Conservation (phyloP, 2,113 vertebrate genomes). For the Proteles cristata region DNA sequence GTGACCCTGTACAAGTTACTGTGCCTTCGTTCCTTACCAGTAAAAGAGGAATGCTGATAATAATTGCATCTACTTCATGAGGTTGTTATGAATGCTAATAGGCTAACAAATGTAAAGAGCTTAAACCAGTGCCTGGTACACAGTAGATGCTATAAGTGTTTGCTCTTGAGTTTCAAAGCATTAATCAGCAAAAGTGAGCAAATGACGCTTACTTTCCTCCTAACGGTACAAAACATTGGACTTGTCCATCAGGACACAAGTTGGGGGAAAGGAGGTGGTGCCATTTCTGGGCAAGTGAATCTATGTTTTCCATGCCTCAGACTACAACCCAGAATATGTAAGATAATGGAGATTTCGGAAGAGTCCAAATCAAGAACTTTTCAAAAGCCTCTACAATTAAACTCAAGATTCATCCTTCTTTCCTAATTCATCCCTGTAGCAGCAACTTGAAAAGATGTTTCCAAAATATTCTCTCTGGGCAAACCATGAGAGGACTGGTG, state of each 20-base stretch:
- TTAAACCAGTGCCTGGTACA: neutral
- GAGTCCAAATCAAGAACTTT: neutral
- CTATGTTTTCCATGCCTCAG: neutral
- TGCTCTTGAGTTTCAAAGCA: conserved; percentile 15
- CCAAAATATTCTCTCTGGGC: neutral
- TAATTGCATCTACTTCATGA: neutral
- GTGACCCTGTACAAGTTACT: neutral
- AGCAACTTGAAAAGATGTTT: neutral
- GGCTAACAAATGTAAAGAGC: neutral
- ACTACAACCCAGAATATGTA: neutral
- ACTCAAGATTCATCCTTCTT: neutral
- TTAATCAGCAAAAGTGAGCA: neutral
- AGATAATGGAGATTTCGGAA: neutral
- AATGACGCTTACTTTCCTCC: neutral
- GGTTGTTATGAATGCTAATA: neutral
- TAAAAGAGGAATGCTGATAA: neutral
- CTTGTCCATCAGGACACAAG: neutral
- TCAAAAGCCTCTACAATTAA: conserved; percentile 40
- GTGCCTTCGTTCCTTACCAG: neutral
- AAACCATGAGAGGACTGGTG: too few relatives aligned
- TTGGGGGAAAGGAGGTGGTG: neutral
- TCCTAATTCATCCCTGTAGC: neutral
- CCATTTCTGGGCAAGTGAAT: neutral
- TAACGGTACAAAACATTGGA: neutral
- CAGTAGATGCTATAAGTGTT: neutral